Percentiles rank a stretch among this genome's conserved stretches.
These are phyloP conservation scores for Castor canadensis DNA, from an alignment of 2,113 vertebrate species.

Conservation along the genomic window DNA sequence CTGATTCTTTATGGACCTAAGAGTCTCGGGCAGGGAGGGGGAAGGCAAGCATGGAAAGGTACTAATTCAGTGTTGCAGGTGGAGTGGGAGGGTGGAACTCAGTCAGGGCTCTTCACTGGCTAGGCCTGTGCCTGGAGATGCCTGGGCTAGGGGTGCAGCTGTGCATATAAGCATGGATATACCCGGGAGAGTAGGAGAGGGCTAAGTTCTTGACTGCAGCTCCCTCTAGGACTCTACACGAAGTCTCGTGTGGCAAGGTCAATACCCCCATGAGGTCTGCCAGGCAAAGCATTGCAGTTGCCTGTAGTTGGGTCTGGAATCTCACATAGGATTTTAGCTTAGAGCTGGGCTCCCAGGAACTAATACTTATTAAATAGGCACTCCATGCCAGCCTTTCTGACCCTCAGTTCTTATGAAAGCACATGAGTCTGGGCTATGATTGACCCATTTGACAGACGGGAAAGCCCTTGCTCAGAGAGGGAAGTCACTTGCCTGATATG, in stretches of 20 bases:
- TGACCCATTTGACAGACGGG: background rate
- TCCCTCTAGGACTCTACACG: background rate
- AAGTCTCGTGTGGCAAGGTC: background rate
- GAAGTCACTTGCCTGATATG: background rate
- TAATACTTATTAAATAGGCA: background rate
- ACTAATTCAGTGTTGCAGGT: too few species aligned
- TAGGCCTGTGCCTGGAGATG: background rate
- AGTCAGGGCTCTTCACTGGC: too few species aligned
- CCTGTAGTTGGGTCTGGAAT: background rate
- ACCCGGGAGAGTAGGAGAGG: background rate
- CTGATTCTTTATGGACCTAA: background rate
- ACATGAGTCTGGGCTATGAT: background rate
- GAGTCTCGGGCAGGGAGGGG: background rate
- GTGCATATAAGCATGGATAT: too few species aligned
- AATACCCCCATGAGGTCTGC: background rate
- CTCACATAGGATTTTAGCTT: background rate
- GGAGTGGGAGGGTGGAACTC: too few species aligned
- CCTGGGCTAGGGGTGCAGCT: too few species aligned
- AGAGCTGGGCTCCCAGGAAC: background rate
- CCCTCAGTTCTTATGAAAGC: background rate
- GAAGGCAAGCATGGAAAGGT: background rate
- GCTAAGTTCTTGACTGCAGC: background rate
- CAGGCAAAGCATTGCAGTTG: background rate
- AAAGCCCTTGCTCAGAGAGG: background rate
- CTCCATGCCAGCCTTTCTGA: background rate